Evolutionary conservation across 1,140 invertebrate species (phyloP), one percentile per base, ranked within the genome.

Genomic region (Orchestia grillus): DNA sequence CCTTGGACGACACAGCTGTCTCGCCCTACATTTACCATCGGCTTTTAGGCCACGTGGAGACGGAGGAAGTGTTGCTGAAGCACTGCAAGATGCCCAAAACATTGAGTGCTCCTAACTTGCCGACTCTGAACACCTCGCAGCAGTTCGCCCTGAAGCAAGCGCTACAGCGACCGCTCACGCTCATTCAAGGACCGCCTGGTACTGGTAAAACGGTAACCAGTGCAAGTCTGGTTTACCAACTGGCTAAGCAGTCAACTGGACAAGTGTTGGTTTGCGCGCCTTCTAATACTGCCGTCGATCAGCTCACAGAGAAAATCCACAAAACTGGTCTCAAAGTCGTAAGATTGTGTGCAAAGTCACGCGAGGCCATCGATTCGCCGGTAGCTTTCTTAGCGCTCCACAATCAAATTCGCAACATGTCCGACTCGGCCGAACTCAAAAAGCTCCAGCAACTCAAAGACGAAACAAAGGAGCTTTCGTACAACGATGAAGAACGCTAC

Each of bases 161-260:
- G 0, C 98, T 99, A 0, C 99, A 99, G 97, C 98, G 99, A n/a
- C 99, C 99, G 0, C 97, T 99, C 15, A 99, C 99, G 43, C 97
- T 99, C 0, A 99, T 99, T 97, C 99, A 99, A 98, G 98, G 98
- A 53, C 98, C 98, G 11, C 99, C 99, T 6, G 99, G 99, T 47
- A 99, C 99, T 0, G 99, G 99, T 0, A 99, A 99, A 97, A 99
- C 99, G 0, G 99, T 99, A 0, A 99, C 99, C 0, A 99, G 99
- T 16, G 99, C 99, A 0, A 99, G 99, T 0, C 99, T 99, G 97
- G 99, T 99, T 0, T 99, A 99, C 97, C 99, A 99, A 97, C 97
- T 99, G 57, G 99, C 99, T 0, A 99, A 99, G 97, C 99, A 99
- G 97, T 99, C 98, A 98, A 97, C 97, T 94, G 99, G 99, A 3